These are phyloP conservation scores for Rousettus leschenaultii DNA, from an alignment of 2,113 vertebrate genomes.

Conservation along the genomic window DNA sequence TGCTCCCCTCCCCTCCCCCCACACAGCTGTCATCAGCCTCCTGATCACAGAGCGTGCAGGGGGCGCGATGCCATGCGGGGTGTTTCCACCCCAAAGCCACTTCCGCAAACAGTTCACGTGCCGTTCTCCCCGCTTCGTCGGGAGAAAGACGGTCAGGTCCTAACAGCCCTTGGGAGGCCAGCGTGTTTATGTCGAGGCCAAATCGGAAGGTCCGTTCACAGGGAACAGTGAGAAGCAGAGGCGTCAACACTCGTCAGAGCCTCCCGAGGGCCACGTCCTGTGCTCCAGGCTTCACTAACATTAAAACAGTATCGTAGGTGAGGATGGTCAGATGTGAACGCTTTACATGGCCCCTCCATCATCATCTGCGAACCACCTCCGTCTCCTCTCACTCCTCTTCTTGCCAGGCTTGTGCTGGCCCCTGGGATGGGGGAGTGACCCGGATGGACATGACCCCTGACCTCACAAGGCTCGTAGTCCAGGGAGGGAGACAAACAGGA, in stretches of 20 bases:
- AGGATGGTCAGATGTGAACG: background rate
- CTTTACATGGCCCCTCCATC: background rate
- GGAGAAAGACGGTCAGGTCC: background rate
- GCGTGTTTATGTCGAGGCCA: background rate
- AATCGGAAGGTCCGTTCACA: background rate
- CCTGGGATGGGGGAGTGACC: fast-evolving
- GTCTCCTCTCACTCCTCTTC: background rate
- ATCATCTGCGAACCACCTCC: background rate
- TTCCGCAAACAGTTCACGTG: background rate
- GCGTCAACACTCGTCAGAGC: background rate
- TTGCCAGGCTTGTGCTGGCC: background rate
- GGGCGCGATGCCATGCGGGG: background rate
- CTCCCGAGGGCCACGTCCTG: background rate
- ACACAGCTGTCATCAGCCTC: background rate
- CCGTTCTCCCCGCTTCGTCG: background rate
- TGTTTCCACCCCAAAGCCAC: background rate
- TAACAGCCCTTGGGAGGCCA: background rate
- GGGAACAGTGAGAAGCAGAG: background rate
- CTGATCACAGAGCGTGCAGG: background rate
- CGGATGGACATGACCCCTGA: fast-evolving
- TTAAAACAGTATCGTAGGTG: background rate
- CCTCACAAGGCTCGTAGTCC: background rate
- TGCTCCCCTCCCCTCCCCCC: background rate
- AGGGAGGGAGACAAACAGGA: background rate
- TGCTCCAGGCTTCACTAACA: background rate